Percentiles rank a stretch among this genome's conserved stretches.
phyloP scores from a whole-genome alignment of 2,113 vertebrate species.

The Trematomus loennbergii region DNA sequence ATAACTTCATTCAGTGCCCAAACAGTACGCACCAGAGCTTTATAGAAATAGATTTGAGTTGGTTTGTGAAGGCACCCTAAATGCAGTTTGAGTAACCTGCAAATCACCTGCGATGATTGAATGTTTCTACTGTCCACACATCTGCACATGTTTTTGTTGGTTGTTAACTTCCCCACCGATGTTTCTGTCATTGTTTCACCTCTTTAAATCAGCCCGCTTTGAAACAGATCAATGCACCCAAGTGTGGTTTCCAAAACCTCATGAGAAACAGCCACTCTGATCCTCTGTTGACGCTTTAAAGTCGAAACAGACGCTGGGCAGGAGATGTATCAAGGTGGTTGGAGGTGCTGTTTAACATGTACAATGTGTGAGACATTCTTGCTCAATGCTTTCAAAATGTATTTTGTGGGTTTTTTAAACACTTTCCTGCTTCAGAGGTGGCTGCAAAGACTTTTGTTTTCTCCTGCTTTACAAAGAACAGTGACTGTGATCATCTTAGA shows the following conservation, averaged over 20 bases:
- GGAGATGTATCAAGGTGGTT: slow-evolving; percentile 6
- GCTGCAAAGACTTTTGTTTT: background rate
- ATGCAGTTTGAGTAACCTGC: background rate
- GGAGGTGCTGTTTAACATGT: slow-evolving; percentile 15
- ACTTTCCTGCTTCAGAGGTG: background rate
- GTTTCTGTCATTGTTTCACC: slow-evolving; percentile 29
- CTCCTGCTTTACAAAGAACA: background rate
- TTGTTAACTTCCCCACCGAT: slow-evolving; percentile 6
- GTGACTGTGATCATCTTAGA: background rate
- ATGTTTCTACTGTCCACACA: slow-evolving; percentile 5
- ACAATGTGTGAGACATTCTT: background rate
- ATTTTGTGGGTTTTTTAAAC: background rate
- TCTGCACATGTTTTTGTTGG: slow-evolving; percentile 25
- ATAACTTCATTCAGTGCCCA: too few relatives aligned
- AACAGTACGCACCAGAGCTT: too few relatives aligned
- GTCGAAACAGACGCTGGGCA: slow-evolving; percentile 15
- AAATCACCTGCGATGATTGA: background rate
- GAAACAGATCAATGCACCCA: slow-evolving; percentile 8
- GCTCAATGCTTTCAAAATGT: background rate
- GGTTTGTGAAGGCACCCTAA: too few relatives aligned
- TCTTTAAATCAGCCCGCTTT: slow-evolving; percentile 27
- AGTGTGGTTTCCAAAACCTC: slow-evolving; percentile 14
- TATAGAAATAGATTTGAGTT: too few relatives aligned
- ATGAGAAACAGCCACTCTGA: slow-evolving; percentile 8
- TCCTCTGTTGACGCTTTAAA: background rate